Conservation (phyloP, 2,797 vertebrate genomes). For the Sternarchorhynchus goeldii region DNA sequence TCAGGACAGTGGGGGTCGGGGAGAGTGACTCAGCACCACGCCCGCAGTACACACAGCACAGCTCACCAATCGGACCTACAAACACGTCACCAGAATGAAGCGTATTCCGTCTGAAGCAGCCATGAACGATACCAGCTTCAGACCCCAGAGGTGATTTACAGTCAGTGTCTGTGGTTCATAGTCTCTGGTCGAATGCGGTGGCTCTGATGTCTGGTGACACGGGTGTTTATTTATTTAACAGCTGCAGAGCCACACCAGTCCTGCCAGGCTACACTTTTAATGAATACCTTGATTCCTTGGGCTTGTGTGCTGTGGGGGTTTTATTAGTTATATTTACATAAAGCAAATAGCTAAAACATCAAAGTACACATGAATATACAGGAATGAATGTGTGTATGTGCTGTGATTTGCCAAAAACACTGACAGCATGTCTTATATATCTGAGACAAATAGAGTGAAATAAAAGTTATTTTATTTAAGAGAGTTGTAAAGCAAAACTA, state of each 20-base stretch:
- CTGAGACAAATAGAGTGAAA: too few species aligned
- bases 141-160: too few species aligned
- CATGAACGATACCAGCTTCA: too few species aligned
- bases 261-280: slow-evolving; percentile 21
- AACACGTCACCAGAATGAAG: not conserved
- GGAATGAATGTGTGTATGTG: slow-evolving; percentile 4
- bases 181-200: not conserved
- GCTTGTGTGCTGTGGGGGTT: not conserved
- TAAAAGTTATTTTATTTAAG: too few species aligned
- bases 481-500: not conserved
- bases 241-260: not conserved
- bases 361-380: slow-evolving; percentile 8
- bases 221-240: slow-evolving; percentile 17
- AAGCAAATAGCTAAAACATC: not conserved
- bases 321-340: not conserved
- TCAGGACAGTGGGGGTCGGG: not conserved
- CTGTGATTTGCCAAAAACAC: not conserved
- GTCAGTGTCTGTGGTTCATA: not conserved
- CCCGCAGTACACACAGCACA: not conserved
- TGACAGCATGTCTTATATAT: too few species aligned
- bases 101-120: too few species aligned
- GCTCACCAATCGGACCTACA: not conserved
- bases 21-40: not conserved
- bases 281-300: slow-evolving; percentile 12
- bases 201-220: not conserved